Evolutionary conservation across 2,888 invertebrate genomes (phyloP).

Genomic region (Torymus aiolomorphi): DNA sequence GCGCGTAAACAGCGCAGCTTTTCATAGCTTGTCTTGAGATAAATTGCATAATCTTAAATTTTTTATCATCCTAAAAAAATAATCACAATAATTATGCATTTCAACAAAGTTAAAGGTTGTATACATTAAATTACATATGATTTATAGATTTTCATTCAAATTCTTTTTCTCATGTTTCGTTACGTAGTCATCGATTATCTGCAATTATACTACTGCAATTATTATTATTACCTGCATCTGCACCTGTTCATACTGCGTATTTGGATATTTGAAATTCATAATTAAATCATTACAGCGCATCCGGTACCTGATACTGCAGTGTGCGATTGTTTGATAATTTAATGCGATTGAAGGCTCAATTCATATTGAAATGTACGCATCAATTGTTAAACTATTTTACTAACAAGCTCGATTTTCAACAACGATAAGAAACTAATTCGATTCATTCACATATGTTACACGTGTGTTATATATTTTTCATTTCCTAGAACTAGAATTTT

Average conservation of each 20-base stretch:
- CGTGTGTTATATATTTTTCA: no score
- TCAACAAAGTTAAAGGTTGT: neutral
- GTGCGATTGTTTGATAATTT: conserved; percentile 1
- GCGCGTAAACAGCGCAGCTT: no score
- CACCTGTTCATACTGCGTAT: neutral
- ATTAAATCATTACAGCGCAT: neutral
- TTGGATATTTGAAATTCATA: conserved; percentile 12
- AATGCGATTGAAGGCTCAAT: neutral
- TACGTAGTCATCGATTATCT: conserved; percentile 17
- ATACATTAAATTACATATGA: neutral
- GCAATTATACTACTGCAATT: neutral
- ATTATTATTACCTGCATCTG: neutral
- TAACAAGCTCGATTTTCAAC: neutral
- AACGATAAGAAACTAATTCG: neutral
- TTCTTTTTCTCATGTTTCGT: conserved; percentile 15
- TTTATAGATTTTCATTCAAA: conserved; percentile 14
- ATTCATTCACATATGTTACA: conserved; percentile 1
- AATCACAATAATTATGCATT: neutral
- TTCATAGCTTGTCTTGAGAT: no score
- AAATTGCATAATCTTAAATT: no score
- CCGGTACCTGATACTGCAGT: neutral
- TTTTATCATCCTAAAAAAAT: no score
- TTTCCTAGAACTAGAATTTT: no score
- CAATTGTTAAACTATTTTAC: neutral
- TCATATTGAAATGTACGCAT: conserved; percentile 14